Evolutionary conservation across 1,140 invertebrate species (phyloP).

Genomic region (Brevipalpus yothersi): DNA sequence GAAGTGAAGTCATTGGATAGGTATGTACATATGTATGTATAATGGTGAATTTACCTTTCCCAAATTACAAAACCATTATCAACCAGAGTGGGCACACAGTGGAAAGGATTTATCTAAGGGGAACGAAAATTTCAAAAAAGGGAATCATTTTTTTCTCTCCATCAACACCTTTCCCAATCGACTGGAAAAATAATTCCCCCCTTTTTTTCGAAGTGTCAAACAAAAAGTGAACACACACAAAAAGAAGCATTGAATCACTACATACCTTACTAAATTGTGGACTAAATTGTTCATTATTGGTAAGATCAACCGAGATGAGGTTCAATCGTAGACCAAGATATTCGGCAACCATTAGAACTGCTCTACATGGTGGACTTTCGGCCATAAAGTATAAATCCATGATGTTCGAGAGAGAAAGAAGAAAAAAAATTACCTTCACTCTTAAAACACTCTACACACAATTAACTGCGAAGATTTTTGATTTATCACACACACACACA

Average conservation of each 20-base stretch:
- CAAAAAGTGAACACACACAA: no score
- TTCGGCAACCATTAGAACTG: constrained; percentile 11
- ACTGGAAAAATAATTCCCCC: background rate
- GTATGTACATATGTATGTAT: background rate
- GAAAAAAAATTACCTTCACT: no score
- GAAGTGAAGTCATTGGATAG: background rate
- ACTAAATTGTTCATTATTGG: constrained; percentile 12
- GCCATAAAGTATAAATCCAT: constrained; percentile 1
- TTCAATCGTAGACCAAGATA: constrained; percentile 13
- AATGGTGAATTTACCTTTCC: constrained; percentile 8
- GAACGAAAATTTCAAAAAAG: background rate
- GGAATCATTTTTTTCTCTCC: background rate
- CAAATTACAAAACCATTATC: constrained; percentile 11
- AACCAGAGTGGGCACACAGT: constrained; percentile 10
- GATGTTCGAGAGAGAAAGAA: background rate
- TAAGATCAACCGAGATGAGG: constrained; percentile 13
- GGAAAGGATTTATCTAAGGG: constrained; percentile 10
- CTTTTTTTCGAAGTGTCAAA: no score
- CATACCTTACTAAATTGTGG: constrained; percentile 14
- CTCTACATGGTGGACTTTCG: constrained; percentile 12
- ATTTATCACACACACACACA: no score
- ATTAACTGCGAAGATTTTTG: no score
- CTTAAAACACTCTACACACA: no score
- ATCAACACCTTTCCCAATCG: no score
- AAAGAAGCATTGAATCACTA: background rate